Evolutionary conservation across 2,113 vertebrate species (phyloP).

Genomic region (Hydrolagus affinis): DNA sequence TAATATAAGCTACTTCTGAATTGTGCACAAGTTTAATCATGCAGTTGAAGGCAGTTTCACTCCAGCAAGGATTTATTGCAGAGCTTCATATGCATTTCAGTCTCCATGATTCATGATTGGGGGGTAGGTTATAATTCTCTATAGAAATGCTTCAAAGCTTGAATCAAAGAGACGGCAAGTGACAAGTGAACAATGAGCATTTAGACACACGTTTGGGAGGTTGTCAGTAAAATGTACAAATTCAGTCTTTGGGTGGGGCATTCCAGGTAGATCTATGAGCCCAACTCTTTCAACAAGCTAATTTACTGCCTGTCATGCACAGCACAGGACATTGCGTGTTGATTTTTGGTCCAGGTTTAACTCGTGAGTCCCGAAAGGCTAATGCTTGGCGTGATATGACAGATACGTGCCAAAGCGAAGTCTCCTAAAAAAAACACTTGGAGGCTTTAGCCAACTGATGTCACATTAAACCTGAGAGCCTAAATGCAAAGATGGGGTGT

Average conservation of each 20-base stretch:
- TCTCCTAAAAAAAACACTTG: no score
- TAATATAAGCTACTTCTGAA: not conserved
- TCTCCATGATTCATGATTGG: constrained; percentile 11
- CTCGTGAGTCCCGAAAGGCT: no score
- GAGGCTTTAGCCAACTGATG: no score
- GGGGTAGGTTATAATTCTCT: not conserved
- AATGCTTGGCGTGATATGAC: no score
- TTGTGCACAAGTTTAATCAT: no score
- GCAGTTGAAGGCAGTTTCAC: no score
- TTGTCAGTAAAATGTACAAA: constrained; percentile 4
- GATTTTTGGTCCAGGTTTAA: no score
- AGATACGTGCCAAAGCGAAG: no score
- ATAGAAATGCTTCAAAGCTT: constrained; percentile 3
- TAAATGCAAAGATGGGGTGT: no score
- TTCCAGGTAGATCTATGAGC: not conserved
- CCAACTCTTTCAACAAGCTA: constrained; percentile 1
- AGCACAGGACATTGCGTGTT: no score
- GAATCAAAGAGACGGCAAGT: not conserved
- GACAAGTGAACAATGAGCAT: constrained; percentile 14
- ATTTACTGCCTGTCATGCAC: constrained; percentile 1
- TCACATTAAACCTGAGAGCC: no score
- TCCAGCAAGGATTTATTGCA: not conserved
- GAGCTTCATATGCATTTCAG: not conserved
- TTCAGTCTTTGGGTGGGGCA: not conserved
- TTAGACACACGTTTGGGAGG: not conserved